phyloP scores from a whole-genome alignment of 2,888 invertebrate species.

The Eupithecia subfuscata region DNA sequence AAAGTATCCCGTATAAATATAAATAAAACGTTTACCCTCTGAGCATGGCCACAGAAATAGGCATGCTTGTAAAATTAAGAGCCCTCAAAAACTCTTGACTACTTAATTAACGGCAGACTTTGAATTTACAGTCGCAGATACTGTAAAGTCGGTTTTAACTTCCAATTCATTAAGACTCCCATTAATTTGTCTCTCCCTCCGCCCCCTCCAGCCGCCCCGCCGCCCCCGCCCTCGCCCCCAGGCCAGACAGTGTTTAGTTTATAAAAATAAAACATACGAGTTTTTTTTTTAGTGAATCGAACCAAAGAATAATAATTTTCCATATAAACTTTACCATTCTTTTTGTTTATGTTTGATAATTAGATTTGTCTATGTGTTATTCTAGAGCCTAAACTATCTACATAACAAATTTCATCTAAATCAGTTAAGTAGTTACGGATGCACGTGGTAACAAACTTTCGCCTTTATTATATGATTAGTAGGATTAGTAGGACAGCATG shows the following conservation, averaged over 20 bases:
- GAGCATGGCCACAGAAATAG: not conserved
- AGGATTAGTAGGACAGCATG: too few relatives aligned
- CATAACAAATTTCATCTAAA: too few relatives aligned
- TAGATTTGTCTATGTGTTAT: too few relatives aligned
- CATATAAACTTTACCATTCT: too few relatives aligned
- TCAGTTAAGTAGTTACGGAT: too few relatives aligned
- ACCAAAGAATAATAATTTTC: too few relatives aligned
- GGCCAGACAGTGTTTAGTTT: constrained; percentile 11
- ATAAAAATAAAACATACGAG: too few relatives aligned
- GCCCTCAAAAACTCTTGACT: not conserved
- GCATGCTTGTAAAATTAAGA: not conserved
- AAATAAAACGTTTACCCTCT: not conserved
- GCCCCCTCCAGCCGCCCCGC: not conserved
- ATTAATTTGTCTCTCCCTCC: not conserved
- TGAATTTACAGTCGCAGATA: not conserved
- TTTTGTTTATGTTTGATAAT: too few relatives aligned
- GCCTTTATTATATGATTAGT: too few relatives aligned
- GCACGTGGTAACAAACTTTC: too few relatives aligned
- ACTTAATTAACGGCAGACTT: not conserved
- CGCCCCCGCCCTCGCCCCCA: not conserved
- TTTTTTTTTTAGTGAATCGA: too few relatives aligned
- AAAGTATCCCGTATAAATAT: not conserved
- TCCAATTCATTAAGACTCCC: not conserved
- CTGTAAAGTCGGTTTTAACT: not conserved
- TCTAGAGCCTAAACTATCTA: too few relatives aligned